Evolutionary conservation across 2,113 vertebrate genomes (phyloP), one percentile per base, ranked within the genome.

Genomic region (Pungitius pungitius): DNA sequence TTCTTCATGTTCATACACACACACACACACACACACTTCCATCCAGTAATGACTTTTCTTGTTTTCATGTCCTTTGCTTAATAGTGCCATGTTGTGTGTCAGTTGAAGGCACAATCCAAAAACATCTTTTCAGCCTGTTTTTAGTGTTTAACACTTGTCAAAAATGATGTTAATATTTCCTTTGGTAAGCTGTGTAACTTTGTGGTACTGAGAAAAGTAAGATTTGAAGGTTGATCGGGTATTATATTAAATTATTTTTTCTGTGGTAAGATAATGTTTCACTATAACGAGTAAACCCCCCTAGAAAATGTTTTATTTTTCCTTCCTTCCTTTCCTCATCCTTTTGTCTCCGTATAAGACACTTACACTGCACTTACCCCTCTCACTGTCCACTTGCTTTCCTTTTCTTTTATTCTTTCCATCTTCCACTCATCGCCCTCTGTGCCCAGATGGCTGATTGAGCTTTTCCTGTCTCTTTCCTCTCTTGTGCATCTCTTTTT

Each of bases 391-490:
- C 37, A 20, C 62, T 27, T 24, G 30, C 56, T 57, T 65, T 22
- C 35, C 56, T 33, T 47, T 64, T n/a, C 57, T 12, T 75, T 76
- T 37, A 43, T 60, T 77, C 43, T 59, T 14, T 47, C 66, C 24
- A 10, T 79, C 62, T 54, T 42, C 74, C 58, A 81, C 58, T 70
- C 56, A 66, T 68, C 61, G 12, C 26, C 51, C 49, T 24, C 17
- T 47, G 75, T 51, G n/a, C 17, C 74, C 76, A 83, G 64, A 77
- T 75, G 60, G 61, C 54, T 58, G 43, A 57, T 47, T 57, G 27
- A 63, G 73, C 58, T 71, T 84, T 51, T 77, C 60, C 24, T 73
- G 49, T 74, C 54, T 35, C 58, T 40, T 52, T 74, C 35, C 42
- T 26, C 37, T 56, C 64, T 65, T 61, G 42, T 18, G n/a, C n/a